Evolutionary conservation across 2,113 vertebrate genomes (phyloP).

Genomic region (Taxidea taxus): DNA sequence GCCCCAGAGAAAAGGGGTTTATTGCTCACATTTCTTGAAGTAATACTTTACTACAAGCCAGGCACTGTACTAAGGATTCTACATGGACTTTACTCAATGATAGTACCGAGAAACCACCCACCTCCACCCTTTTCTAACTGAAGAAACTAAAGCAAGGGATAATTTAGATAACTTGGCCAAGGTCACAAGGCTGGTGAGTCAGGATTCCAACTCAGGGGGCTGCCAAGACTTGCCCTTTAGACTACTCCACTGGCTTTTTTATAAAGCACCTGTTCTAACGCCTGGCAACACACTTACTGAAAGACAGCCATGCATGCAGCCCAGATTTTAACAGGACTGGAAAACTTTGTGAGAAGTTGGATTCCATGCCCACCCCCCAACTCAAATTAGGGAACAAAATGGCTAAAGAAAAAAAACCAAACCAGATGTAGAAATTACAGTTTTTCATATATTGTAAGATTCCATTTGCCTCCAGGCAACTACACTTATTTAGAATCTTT

Average conservation of each 20-base stretch:
- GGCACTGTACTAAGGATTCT: neutral
- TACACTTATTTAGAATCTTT: slow-evolving; percentile 78
- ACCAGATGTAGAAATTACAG: neutral
- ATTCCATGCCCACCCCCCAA: neutral
- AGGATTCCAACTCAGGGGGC: neutral
- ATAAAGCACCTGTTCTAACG: neutral
- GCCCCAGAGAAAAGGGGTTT: too few relatives aligned
- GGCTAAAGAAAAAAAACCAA: neutral
- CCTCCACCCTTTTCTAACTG: neutral
- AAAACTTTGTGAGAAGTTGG: neutral
- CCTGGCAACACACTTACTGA: neutral
- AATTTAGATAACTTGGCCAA: neutral
- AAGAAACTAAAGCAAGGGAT: neutral
- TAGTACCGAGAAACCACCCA: neutral
- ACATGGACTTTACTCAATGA: neutral
- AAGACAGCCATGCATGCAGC: neutral
- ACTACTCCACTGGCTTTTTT: neutral
- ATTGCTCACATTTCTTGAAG: neutral
- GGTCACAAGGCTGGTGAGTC: neutral
- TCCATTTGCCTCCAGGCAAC: slow-evolving; percentile 39
- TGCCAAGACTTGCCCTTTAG: neutral
- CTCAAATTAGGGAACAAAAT: neutral
- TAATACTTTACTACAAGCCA: neutral
- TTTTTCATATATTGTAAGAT: neutral
- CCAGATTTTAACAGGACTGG: neutral